These are phyloP conservation scores for Diarsia dahlii DNA, from an alignment of 2,888 invertebrate genomes.

Conservation along the genomic window DNA sequence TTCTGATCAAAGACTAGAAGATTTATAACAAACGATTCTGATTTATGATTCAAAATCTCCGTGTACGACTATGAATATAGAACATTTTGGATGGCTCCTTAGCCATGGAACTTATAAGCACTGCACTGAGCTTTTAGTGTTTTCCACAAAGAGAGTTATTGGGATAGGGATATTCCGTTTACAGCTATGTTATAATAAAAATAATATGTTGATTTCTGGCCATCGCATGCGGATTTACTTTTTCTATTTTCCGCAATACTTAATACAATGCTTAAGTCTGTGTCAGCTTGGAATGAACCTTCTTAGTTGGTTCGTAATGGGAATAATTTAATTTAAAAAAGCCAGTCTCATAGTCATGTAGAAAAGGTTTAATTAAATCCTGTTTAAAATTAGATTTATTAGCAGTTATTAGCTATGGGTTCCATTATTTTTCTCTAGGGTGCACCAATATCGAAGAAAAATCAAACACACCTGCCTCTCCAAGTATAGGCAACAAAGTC, in stretches of 20 bases:
- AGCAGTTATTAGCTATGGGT: no score
- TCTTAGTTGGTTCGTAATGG: neutral
- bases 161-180: neutral
- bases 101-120: neutral
- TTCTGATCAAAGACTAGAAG: neutral
- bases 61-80: neutral
- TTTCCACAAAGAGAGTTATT: neutral
- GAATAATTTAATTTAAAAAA: neutral
- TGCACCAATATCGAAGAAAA: slow-evolving; percentile 54
- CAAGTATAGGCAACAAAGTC: slow-evolving; percentile 69
- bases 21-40: no score
- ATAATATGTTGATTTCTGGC: no score
- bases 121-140: neutral
- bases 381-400: no score
- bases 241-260: slow-evolving; percentile 36
- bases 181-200: neutral
- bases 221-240: slow-evolving; percentile 27
- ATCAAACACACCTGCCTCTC: slow-evolving; percentile 72
- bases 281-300: neutral
- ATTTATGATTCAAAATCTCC: neutral
- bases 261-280: slow-evolving; percentile 9
- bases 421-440: slow-evolving; percentile 13
- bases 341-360: neutral
- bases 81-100: neutral
- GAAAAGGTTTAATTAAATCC: neutral